Percentiles rank a stretch among this genome's conserved stretches.
Conservation (phyloP, 2,888 invertebrate genomes). For the Drosophila quinaria region DNA sequence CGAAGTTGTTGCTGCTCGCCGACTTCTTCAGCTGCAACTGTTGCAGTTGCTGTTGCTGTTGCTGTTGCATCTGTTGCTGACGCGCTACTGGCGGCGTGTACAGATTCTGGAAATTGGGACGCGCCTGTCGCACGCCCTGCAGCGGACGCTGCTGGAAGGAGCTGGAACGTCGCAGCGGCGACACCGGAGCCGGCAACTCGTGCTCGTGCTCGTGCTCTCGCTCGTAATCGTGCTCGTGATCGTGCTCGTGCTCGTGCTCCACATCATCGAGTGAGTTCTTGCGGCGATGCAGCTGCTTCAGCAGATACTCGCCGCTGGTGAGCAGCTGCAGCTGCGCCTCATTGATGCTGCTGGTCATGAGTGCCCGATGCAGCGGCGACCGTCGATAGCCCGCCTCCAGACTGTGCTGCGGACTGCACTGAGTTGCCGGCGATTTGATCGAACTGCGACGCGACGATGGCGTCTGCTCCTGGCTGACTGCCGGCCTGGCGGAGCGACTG, state of each 20-base stretch:
- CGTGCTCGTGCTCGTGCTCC: constrained; percentile 46
- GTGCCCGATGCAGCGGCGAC: constrained; percentile 76
- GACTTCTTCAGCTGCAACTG: constrained; percentile 83
- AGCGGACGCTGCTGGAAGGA: constrained; percentile 86
- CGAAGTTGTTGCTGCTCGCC: constrained; percentile 85
- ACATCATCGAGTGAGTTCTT: constrained; percentile 85
- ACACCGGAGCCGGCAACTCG: constrained; percentile 36
- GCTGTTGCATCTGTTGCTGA: constrained; percentile 58
- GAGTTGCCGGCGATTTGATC: constrained; percentile 83
- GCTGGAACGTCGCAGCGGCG: constrained; percentile 89
- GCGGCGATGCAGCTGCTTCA: constrained; percentile 83
- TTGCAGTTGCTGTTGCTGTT: constrained; percentile 38
- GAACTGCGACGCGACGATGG: constrained; percentile 84
- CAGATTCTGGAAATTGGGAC: constrained; percentile 82
- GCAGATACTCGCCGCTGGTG: constrained; percentile 82
- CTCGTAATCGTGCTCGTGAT: constrained; percentile 29
- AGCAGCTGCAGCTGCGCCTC: constrained; percentile 84
- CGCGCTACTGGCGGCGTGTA: constrained; percentile 84
- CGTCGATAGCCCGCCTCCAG: constrained; percentile 70
- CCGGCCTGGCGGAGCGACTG: constrained; percentile 85
- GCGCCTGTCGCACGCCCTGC: constrained; percentile 61
- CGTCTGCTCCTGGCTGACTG: constrained; percentile 65
- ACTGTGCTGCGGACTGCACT: constrained; percentile 84
- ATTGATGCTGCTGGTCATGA: constrained; percentile 85
- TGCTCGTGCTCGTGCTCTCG: constrained; percentile 15